Conservation (phyloP, 2,888 invertebrate genomes). For the Noctuana brunneofusca region DNA sequence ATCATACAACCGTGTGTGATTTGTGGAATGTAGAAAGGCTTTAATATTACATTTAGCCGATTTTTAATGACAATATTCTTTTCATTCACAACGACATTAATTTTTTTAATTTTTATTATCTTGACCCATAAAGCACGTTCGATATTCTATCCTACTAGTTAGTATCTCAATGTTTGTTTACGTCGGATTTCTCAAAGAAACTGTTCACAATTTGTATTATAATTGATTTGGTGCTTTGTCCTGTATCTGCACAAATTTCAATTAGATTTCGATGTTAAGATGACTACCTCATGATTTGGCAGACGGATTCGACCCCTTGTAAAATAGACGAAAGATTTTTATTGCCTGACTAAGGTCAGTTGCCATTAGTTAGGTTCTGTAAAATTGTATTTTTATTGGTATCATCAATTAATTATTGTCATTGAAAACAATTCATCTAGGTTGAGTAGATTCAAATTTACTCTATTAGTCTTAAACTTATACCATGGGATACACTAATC, state of each 20-base stretch:
- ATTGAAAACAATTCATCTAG: not conserved
- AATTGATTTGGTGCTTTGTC: constrained; percentile 28
- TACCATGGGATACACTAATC: too few relatives aligned
- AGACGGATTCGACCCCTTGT: constrained; percentile 55
- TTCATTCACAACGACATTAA: constrained; percentile 11
- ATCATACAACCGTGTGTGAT: too few relatives aligned
- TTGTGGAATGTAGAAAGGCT: not conserved
- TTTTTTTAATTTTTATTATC: constrained; percentile 5
- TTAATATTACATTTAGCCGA: not conserved
- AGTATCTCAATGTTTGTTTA: constrained; percentile 4
- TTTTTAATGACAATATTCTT: not conserved
- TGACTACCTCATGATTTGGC: constrained; percentile 77
- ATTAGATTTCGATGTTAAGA: constrained; percentile 48
- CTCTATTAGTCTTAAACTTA: too few relatives aligned
- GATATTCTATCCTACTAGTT: constrained; percentile 20
- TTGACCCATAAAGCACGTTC: not conserved
- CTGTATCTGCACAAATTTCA: constrained; percentile 28
- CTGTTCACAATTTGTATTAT: constrained; percentile 24
- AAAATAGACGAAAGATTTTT: constrained; percentile 37
- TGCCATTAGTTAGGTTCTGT: constrained; percentile 29
- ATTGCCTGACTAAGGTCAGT: constrained; percentile 37
- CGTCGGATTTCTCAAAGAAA: constrained; percentile 24
- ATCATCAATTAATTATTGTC: not conserved
- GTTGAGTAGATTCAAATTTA: too few relatives aligned
- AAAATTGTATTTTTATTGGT: not conserved